phyloP scores from a whole-genome alignment of 2,113 vertebrate genomes.

The Heterotilapia buettikoferi region DNA sequence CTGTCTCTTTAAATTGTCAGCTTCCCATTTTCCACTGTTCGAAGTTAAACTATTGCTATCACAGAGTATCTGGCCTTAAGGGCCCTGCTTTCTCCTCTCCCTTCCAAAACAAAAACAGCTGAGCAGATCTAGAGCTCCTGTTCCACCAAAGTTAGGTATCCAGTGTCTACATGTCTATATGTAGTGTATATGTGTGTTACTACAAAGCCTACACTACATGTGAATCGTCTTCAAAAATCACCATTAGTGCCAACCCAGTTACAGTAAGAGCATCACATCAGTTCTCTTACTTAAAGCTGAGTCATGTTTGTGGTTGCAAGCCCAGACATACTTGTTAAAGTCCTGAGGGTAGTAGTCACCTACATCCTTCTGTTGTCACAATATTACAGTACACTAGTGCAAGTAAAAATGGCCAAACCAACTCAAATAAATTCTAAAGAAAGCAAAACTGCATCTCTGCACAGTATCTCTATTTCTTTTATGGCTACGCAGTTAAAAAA shows the following conservation, averaged over 20 bases:
- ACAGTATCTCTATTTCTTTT: neutral
- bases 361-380: conserved; percentile 17
- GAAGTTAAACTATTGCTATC: conserved; percentile 14
- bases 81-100: conserved; percentile 40
- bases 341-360: neutral
- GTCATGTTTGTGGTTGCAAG: neutral
- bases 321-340: conserved; percentile 2
- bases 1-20: neutral
- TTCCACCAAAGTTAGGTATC: conserved; percentile 6
- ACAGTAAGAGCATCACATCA: neutral
- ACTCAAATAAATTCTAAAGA: neutral
- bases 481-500: neutral
- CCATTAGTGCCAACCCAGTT: neutral
- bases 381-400: neutral
- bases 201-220: neutral
- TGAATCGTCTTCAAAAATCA: neutral
- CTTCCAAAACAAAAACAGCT: conserved; percentile 37
- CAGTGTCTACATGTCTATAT: neutral
- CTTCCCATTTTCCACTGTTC: neutral
- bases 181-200: neutral
- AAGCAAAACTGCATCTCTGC: neutral
- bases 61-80: neutral
- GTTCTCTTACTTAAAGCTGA: neutral
- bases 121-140: neutral
- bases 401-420: neutral